Conservation (phyloP, 1,140 invertebrate genomes). For the Drosophila grimshawi region DNA sequence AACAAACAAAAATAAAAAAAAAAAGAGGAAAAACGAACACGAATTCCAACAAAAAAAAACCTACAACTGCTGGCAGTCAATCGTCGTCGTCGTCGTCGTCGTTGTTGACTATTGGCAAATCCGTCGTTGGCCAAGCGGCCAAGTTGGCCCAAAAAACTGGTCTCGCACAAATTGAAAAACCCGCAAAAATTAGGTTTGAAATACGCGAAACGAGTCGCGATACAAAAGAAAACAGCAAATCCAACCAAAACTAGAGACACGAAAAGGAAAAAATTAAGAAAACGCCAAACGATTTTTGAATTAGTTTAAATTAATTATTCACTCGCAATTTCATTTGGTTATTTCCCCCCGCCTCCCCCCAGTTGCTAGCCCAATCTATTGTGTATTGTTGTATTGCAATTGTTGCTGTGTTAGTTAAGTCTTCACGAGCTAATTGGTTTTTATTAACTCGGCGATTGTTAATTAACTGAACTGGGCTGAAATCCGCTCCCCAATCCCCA, state of each 20-base stretch:
- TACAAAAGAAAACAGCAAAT: slow-evolving; percentile 20
- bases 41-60: slow-evolving; percentile 49
- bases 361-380: slow-evolving; percentile 2
- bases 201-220: slow-evolving; percentile 38
- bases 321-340: slow-evolving; percentile 23
- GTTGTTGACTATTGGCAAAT: slow-evolving; percentile 68
- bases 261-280: slow-evolving; percentile 43
- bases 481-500: slow-evolving; percentile 7
- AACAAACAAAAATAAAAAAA: slow-evolving; percentile 54
- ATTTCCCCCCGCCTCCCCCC: neutral
- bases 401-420: neutral
- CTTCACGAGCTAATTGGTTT: slow-evolving; percentile 15
- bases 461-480: slow-evolving; percentile 15
- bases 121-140: slow-evolving; percentile 52
- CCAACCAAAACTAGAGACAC: slow-evolving; percentile 15
- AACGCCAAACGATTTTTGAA: slow-evolving; percentile 52
- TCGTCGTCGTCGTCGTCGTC: slow-evolving; percentile 13
- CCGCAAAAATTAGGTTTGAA: slow-evolving; percentile 77
- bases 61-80: slow-evolving; percentile 54
- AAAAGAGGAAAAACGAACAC: slow-evolving; percentile 31
- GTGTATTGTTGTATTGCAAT: neutral
- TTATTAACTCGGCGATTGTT: slow-evolving; percentile 43
- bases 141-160: slow-evolving; percentile 58
- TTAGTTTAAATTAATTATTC: slow-evolving; percentile 49
- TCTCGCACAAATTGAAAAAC: slow-evolving; percentile 72